A percentile compares a stretch with the other conserved stretches of the same genome.
Conservation (phyloP, 2,888 invertebrate species). For the Meliscaeva auricollis region DNA sequence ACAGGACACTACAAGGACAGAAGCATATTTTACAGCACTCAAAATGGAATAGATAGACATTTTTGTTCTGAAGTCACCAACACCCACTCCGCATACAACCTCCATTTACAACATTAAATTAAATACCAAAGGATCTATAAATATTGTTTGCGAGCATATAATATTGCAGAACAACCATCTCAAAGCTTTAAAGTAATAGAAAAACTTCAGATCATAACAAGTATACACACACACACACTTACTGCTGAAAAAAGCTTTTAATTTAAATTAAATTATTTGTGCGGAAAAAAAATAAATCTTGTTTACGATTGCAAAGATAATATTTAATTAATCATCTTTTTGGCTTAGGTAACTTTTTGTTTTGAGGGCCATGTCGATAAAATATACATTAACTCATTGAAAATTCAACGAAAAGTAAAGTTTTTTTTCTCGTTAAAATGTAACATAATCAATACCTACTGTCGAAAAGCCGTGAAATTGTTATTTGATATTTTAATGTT, state of each 20-base stretch:
- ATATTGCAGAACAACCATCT: background rate
- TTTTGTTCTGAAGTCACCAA: no score
- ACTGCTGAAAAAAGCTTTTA: slow-evolving; percentile 11
- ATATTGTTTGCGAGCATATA: slow-evolving; percentile 1
- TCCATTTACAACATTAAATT: slow-evolving; percentile 5
- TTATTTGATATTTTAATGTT: no score
- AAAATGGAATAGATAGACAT: background rate
- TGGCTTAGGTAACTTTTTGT: slow-evolving; percentile 8
- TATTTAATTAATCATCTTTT: slow-evolving; percentile 10
- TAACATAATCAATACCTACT: background rate
- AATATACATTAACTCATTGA: slow-evolving; percentile 8
- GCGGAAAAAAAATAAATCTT: slow-evolving; percentile 13
- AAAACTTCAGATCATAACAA: slow-evolving; percentile 4
- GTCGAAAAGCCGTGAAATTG: no score
- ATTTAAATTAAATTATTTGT: slow-evolving; percentile 9
- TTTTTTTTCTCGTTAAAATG: no score
- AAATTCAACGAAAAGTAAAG: background rate
- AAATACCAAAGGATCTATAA: slow-evolving; percentile 22
- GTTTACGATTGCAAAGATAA: slow-evolving; percentile 1
- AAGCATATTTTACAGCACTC: background rate
- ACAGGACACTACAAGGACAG: background rate
- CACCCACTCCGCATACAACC: slow-evolving; percentile 11
- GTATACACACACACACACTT: background rate
- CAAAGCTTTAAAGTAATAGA: background rate
- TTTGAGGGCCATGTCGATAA: slow-evolving; percentile 15